Percentiles rank a stretch among this genome's conserved stretches.
These are phyloP conservation scores for Ormyrus pomaceus DNA, from an alignment of 2,888 invertebrate genomes.

Conservation along the genomic window DNA sequence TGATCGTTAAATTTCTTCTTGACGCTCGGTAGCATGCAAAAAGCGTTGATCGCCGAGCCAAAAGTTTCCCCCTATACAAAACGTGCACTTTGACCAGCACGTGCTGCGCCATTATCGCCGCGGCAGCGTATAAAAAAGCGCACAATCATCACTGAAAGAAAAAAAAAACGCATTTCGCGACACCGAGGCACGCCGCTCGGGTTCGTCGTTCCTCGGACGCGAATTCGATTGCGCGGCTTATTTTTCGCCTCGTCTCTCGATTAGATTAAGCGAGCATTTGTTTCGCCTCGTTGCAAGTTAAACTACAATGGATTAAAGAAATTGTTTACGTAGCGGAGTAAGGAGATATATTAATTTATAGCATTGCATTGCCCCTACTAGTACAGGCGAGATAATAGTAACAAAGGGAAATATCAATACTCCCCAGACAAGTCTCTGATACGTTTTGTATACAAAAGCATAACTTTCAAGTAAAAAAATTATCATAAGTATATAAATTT, in stretches of 20 bases:
- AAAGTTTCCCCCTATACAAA: not conserved
- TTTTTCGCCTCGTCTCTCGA: not conserved
- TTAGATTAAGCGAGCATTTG: not conserved
- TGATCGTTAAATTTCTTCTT: too few relatives aligned
- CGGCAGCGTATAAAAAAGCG: slow-evolving; percentile 2
- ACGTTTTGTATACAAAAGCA: too few relatives aligned
- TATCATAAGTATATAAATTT: not conserved
- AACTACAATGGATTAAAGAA: too few relatives aligned
- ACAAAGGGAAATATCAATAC: too few relatives aligned
- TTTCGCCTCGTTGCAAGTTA: not conserved
- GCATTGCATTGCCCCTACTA: too few relatives aligned
- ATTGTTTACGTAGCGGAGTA: too few relatives aligned
- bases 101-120: slow-evolving; percentile 2
- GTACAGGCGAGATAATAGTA: too few relatives aligned
- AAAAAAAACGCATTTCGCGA: not conserved
- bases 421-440: too few relatives aligned
- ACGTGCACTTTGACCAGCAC: slow-evolving; percentile 35
- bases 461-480: not conserved
- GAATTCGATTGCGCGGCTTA: not conserved
- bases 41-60: too few relatives aligned
- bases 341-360: too few relatives aligned
- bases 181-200: not conserved
- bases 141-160: slow-evolving; percentile 15
- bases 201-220: not conserved
- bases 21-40: too few relatives aligned